These are phyloP conservation scores for Poeciliopsis infans DNA, from an alignment of 2,797 vertebrate species.

Conservation along the genomic window DNA sequence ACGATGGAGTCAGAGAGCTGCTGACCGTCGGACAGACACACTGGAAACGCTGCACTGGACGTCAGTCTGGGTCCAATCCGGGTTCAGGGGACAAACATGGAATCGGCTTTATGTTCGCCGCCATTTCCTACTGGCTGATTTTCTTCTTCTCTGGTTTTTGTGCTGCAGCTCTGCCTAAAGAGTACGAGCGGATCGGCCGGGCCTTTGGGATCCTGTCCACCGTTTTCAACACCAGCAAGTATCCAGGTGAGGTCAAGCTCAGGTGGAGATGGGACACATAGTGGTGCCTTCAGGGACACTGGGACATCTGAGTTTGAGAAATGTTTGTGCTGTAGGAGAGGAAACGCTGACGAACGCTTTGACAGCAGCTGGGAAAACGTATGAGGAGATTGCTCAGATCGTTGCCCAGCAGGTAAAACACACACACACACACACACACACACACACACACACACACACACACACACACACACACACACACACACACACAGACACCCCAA, in stretches of 20 bases:
- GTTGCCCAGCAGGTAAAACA: slow-evolving; percentile 86
- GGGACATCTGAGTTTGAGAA: neutral
- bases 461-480: neutral
- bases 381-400: slow-evolving; percentile 89
- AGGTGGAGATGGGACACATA: too few relatives aligned
- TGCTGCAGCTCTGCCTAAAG: slow-evolving; percentile 86
- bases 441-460: neutral
- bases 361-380: slow-evolving; percentile 89
- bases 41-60: slow-evolving; percentile 86
- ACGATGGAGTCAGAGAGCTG: slow-evolving; percentile 89
- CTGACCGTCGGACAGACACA: slow-evolving; percentile 89
- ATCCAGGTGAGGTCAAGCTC: slow-evolving; percentile 80
- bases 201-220: slow-evolving; percentile 86
- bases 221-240: slow-evolving; percentile 88
- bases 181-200: slow-evolving; percentile 92
- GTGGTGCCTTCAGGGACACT: slow-evolving; percentile 11
- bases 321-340: slow-evolving; percentile 79
- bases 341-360: slow-evolving; percentile 88
- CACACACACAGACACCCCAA: neutral
- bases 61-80: slow-evolving; percentile 5
- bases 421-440: neutral
- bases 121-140: slow-evolving; percentile 2
- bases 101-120: neutral
- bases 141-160: slow-evolving; percentile 1
- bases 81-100: too few relatives aligned